Evolutionary conservation across 2,888 invertebrate species (phyloP).

Genomic region (Cistogaster globosa): DNA sequence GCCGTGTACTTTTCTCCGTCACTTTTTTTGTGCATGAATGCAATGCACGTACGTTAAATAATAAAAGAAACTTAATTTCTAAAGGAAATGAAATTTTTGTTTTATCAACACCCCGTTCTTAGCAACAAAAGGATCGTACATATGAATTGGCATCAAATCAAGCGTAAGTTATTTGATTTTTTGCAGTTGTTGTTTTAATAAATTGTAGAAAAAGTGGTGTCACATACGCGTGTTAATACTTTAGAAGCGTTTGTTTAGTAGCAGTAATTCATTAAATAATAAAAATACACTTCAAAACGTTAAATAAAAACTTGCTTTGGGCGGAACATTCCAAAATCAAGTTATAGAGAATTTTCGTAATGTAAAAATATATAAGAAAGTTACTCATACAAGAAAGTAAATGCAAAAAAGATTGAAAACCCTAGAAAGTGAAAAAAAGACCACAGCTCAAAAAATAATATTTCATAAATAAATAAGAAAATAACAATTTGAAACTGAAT

Average conservation of each 20-base stretch:
- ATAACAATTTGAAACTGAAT: too few relatives aligned
- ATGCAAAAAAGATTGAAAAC: too few relatives aligned
- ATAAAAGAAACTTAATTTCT: slow-evolving; percentile 52
- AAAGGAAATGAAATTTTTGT: slow-evolving; percentile 56
- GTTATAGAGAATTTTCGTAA: too few relatives aligned
- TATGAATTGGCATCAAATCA: slow-evolving; percentile 55
- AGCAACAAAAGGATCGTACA: slow-evolving; percentile 32
- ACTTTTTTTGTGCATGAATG: slow-evolving; percentile 7
- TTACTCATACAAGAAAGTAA: too few relatives aligned
- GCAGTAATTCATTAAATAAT: slow-evolving; percentile 49
- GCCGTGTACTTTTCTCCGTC: neutral
- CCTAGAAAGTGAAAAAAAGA: too few relatives aligned
- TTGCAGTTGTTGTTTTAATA: too few relatives aligned
- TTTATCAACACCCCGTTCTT: slow-evolving; percentile 56
- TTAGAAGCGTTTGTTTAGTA: slow-evolving; percentile 38
- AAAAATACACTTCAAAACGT: slow-evolving; percentile 1
- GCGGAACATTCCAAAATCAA: neutral
- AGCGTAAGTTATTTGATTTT: slow-evolving; percentile 53
- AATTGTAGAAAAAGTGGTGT: slow-evolving; percentile 1
- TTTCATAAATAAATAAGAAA: too few relatives aligned
- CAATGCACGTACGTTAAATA: slow-evolving; percentile 17
- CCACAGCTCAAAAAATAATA: too few relatives aligned
- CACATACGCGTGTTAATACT: slow-evolving; percentile 60
- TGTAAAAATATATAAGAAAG: too few relatives aligned
- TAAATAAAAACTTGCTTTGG: slow-evolving; percentile 19